A percentile compares a stretch with the other conserved stretches of the same genome.
Evolutionary conservation across 1,140 invertebrate genomes (phyloP).

Genomic region (Apocrypta bakeri): DNA sequence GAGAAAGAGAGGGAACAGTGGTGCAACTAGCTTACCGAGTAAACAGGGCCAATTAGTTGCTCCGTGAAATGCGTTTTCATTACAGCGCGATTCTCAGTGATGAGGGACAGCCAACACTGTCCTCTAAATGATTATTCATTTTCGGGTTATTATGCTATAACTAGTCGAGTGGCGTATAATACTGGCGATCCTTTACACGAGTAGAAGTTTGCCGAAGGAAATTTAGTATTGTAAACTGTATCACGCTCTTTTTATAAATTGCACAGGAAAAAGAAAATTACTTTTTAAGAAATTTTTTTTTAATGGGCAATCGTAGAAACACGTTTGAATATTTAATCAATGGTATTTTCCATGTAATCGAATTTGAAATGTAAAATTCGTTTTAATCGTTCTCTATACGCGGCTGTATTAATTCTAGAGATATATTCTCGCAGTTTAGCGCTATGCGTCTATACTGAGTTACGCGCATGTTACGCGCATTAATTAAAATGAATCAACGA

Average conservation of each 20-base stretch:
- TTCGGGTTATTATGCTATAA: conserved; percentile 7
- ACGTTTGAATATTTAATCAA: no score
- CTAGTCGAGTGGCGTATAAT: neutral
- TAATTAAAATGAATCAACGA: neutral
- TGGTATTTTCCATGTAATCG: no score
- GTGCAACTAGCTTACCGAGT: conserved; percentile 1
- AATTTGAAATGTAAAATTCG: neutral
- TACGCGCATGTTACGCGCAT: neutral
- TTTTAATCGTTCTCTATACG: neutral
- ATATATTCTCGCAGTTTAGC: neutral
- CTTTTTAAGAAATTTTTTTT: no score
- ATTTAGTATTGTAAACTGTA: no score
- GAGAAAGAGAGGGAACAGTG: no score
- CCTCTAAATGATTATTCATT: conserved; percentile 38
- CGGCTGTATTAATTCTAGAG: neutral
- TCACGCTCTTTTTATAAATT: no score
- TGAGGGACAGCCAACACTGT: neutral
- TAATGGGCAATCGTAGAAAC: no score
- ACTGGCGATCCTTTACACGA: neutral
- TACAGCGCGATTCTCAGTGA: conserved; percentile 1
- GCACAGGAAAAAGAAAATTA: no score
- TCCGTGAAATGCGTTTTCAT: conserved; percentile 42
- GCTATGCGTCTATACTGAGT: neutral
- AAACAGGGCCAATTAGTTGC: conserved; percentile 46
- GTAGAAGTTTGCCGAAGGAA: no score